phyloP scores from a whole-genome alignment of 1,140 invertebrate species.

The Colletes latitarsis region DNA sequence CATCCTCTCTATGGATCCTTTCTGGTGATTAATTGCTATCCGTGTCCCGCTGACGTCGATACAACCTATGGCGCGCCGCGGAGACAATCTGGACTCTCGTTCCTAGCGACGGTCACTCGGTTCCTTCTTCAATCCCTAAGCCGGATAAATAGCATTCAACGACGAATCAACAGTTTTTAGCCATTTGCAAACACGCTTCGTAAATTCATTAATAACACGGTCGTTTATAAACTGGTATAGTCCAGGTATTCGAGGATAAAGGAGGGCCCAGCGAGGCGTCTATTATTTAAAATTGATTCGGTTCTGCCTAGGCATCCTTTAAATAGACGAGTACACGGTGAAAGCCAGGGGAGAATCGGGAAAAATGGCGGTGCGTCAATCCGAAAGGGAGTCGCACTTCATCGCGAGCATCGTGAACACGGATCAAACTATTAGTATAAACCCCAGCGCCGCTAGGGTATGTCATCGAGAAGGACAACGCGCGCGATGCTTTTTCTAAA shows the following conservation, averaged over 20 bases:
- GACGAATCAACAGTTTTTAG: too few species aligned
- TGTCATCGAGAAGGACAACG: slow-evolving; percentile 42
- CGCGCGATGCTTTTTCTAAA: slow-evolving; percentile 42
- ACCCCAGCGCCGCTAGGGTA: background rate
- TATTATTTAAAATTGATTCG: too few species aligned
- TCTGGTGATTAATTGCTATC: slow-evolving; percentile 65
- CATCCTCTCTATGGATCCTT: slow-evolving; percentile 35
- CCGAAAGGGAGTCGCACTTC: background rate
- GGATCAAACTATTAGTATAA: slow-evolving; percentile 36
- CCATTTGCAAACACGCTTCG: too few species aligned
- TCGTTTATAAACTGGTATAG: too few species aligned
- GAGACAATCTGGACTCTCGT: slow-evolving; percentile 21
- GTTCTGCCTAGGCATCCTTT: too few species aligned
- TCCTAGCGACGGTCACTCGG: background rate
- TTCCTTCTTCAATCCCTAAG: background rate
- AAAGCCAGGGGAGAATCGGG: too few species aligned
- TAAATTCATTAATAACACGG: too few species aligned
- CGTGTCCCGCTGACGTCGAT: slow-evolving; percentile 54
- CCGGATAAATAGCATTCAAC: too few species aligned
- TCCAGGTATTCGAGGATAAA: too few species aligned
- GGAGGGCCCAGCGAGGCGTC: too few species aligned
- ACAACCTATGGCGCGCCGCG: slow-evolving; percentile 32
- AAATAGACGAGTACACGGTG: too few species aligned
- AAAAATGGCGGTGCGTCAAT: background rate
- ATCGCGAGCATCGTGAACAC: slow-evolving; percentile 4